phyloP scores from a whole-genome alignment of 2,797 vertebrate genomes.

The Hipposideros larvatus region DNA sequence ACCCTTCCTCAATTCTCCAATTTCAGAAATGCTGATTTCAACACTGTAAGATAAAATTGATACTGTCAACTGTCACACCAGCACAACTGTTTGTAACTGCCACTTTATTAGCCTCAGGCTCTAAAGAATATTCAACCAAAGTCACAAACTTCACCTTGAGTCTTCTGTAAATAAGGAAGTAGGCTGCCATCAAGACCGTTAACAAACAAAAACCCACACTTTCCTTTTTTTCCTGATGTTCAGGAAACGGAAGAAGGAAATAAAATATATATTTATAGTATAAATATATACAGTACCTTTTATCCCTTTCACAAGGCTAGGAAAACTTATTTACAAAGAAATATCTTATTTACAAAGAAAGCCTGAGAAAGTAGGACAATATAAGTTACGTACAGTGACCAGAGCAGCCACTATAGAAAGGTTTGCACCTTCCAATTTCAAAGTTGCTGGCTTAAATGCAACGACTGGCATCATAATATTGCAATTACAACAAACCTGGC shows the following conservation, averaged over 20 bases:
- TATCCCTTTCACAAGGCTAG: background rate
- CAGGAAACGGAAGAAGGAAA: background rate
- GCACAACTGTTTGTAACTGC: background rate
- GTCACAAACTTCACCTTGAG: background rate
- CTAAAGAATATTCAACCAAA: background rate
- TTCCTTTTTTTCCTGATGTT: background rate
- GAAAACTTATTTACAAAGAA: constrained; percentile 48
- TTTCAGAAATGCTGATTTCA: constrained; percentile 6
- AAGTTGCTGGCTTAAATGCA: background rate
- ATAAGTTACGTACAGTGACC: background rate
- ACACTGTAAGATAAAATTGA: background rate
- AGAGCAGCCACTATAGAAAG: background rate
- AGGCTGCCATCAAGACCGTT: background rate
- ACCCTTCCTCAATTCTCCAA: background rate
- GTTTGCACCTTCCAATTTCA: background rate
- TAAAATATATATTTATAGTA: background rate
- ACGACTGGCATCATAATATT: background rate
- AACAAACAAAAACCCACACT: background rate
- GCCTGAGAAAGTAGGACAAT: background rate
- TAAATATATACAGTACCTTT: background rate
- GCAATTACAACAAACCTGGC: background rate
- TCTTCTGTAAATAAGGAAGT: background rate
- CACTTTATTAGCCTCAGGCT: background rate
- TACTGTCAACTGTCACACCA: background rate
- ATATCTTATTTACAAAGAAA: background rate